Conservation (phyloP, 53 echinoderm and acorn worm genomes). For the Echinarachnius parma region DNA sequence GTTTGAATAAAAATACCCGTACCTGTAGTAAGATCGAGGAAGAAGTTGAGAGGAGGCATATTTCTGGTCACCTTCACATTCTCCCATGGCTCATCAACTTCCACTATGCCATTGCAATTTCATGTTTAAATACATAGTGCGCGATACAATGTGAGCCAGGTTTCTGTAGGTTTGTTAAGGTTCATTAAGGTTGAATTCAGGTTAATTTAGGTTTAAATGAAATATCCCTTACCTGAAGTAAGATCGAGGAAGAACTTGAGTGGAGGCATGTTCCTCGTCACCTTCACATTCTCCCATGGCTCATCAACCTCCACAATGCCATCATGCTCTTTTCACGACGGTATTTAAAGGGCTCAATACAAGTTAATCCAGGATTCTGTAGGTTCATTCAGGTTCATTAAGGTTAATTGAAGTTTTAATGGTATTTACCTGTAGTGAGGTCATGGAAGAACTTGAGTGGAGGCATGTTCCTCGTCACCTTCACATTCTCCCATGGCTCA, state of each 20-base stretch:
- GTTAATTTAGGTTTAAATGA: no score
- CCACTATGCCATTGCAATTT: conserved; percentile 60
- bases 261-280: conserved; percentile 91
- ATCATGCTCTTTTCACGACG: no score
- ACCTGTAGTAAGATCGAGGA: conserved; percentile 89
- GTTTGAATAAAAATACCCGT: no score
- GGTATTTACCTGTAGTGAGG: conserved; percentile 76
- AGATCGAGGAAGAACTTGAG: conserved; percentile 96
- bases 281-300: conserved; percentile 90
- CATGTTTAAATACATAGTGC: no score
- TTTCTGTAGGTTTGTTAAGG: no score
- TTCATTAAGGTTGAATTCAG: no score
- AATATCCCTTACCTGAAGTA: conserved; percentile 75
- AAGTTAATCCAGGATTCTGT: no score
- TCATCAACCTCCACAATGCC: conserved; percentile 61
- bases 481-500: conserved; percentile 86
- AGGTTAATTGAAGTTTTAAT: no score
- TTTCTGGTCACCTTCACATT: conserved; percentile 82
- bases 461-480: conserved; percentile 90
- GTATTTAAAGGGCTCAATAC: no score
- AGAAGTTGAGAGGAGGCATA: conserved; percentile 97
- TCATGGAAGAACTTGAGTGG: conserved; percentile 97
- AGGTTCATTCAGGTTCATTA: no score
- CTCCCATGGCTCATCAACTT: conserved; percentile 79
- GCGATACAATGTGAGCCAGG: no score